Evolutionary conservation across 2,888 invertebrate species (phyloP).

Genomic region (Laspeyria flexula): DNA sequence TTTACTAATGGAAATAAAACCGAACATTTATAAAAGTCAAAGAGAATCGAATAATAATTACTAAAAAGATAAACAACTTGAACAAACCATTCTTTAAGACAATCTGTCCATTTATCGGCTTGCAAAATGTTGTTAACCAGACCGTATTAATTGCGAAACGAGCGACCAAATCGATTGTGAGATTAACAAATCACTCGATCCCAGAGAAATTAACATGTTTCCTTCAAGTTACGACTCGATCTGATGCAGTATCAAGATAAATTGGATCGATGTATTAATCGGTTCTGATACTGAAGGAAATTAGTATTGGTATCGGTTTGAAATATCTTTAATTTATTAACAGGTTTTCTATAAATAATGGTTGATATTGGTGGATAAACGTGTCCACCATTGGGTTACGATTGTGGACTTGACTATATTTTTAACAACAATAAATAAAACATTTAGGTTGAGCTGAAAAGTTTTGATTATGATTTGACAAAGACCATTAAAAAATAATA

Average conservation of each 20-base stretch:
- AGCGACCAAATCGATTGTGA: conserved; percentile 48
- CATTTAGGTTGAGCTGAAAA: too few relatives aligned
- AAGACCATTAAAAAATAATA: background rate
- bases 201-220: conserved; percentile 52
- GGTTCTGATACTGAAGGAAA: conserved; percentile 22
- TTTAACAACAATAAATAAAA: too few relatives aligned
- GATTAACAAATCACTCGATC: conserved; percentile 57
- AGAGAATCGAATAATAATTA: background rate
- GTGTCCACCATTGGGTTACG: too few relatives aligned
- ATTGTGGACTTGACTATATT: too few relatives aligned
- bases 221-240: conserved; percentile 33
- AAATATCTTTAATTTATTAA: background rate
- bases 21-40: background rate
- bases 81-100: conserved; percentile 20
- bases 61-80: conserved; percentile 7
- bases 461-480: too few relatives aligned
- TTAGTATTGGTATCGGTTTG: conserved; percentile 9
- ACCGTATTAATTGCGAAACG: conserved; percentile 45
- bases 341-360: too few relatives aligned
- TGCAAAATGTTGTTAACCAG: conserved; percentile 41
- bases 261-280: conserved; percentile 40
- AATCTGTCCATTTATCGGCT: conserved; percentile 29
- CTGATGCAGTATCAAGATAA: conserved; percentile 43
- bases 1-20: background rate
- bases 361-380: too few relatives aligned